These are phyloP conservation scores for Phortica magna DNA, from an alignment of 2,888 invertebrate genomes.

Conservation along the genomic window DNA sequence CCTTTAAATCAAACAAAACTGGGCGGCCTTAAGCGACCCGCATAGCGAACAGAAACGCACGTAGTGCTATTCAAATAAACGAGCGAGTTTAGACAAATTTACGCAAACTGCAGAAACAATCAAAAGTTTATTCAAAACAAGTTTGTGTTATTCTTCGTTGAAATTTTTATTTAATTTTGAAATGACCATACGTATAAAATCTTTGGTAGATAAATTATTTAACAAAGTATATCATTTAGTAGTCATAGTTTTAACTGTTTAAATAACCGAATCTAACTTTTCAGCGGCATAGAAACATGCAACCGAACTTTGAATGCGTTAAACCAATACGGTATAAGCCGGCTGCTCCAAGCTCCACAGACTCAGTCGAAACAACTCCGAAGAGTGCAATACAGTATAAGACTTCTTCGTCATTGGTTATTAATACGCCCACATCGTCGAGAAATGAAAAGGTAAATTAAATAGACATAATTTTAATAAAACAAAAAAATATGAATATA, in stretches of 20 bases:
- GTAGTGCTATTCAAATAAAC: conserved; percentile 70
- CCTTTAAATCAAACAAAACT: conserved; percentile 24
- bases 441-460: conserved; percentile 57
- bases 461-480: neutral
- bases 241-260: neutral
- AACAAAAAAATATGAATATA: neutral
- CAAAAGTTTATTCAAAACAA: neutral
- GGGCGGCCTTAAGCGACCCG: neutral
- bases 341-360: conserved; percentile 56
- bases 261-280: conserved; percentile 38
- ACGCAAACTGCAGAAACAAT: neutral
- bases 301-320: conserved; percentile 73
- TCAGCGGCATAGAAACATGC: conserved; percentile 76
- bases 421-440: conserved; percentile 48
- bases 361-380: conserved; percentile 32
- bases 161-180: too few species aligned
- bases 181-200: neutral
- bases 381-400: conserved; percentile 43
- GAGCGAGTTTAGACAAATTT: conserved; percentile 57
- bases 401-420: conserved; percentile 45
- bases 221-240: neutral
- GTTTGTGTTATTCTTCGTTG: too few species aligned
- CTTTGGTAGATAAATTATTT: neutral
- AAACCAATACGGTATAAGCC: conserved; percentile 61
- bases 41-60: conserved; percentile 46